Percentiles rank a stretch among this genome's conserved stretches.
Evolutionary conservation across 2,113 vertebrate species (phyloP).

Genomic region (Chaenogobius annularis): DNA sequence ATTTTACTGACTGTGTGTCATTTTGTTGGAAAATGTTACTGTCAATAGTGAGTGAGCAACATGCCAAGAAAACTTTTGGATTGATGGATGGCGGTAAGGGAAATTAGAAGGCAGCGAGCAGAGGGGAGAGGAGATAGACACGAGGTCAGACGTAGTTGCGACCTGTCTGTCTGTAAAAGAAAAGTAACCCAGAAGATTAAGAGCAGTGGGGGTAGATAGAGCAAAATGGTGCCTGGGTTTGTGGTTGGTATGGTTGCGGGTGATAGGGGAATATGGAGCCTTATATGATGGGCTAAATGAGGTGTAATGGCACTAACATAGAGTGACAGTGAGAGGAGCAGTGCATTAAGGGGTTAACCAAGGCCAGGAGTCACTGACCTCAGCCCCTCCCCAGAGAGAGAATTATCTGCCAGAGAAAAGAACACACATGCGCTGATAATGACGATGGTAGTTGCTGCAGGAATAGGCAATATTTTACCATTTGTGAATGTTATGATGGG

Average conservation of each 20-base stretch:
- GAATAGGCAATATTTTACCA: slow-evolving; percentile 43
- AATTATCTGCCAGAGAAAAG: slow-evolving; percentile 55
- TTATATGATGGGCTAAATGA: slow-evolving; percentile 70
- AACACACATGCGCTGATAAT: slow-evolving; percentile 49
- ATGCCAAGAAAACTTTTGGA: slow-evolving; percentile 43
- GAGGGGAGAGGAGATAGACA: slow-evolving; percentile 33
- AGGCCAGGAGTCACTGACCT: slow-evolving; percentile 71
- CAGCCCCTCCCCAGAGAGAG: slow-evolving; percentile 57
- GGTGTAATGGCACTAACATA: slow-evolving; percentile 74
- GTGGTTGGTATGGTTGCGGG: slow-evolving; percentile 34
- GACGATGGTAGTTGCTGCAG: slow-evolving; percentile 51
- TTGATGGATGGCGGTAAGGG: slow-evolving; percentile 29
- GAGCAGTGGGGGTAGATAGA: slow-evolving; percentile 40
- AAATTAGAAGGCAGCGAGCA: slow-evolving; percentile 40
- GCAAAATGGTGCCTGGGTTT: slow-evolving; percentile 44
- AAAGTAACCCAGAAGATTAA: slow-evolving; percentile 54
- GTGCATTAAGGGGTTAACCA: slow-evolving; percentile 76
- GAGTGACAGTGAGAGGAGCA: slow-evolving; percentile 68
- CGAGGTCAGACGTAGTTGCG: slow-evolving; percentile 23
- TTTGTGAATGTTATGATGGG: slow-evolving; percentile 57
- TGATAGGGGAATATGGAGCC: slow-evolving; percentile 58
- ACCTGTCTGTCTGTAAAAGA: slow-evolving; percentile 41
- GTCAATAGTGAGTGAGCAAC: slow-evolving; percentile 9
- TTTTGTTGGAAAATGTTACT: not conserved
- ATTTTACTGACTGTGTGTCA: not conserved